Evolutionary conservation across 1,140 invertebrate species (phyloP).

Genomic region (Micrasema minimum): DNA sequence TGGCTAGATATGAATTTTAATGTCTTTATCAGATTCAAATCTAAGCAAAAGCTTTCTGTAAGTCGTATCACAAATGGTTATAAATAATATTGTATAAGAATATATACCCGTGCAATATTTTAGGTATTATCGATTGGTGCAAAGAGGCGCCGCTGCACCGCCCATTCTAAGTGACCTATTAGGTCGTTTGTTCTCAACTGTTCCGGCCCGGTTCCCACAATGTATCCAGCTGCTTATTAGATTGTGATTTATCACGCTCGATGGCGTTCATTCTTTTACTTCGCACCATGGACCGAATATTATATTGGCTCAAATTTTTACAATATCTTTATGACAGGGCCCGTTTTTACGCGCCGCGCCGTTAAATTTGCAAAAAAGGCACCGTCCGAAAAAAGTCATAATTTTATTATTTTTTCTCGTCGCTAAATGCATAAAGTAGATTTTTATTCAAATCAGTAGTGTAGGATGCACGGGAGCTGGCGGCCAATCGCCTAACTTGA

Average conservation of each 20-base stretch:
- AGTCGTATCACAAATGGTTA: not conserved
- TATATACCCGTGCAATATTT: not conserved
- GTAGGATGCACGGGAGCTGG: no score
- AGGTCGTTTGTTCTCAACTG: slow-evolving; percentile 46
- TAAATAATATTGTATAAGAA: no score
- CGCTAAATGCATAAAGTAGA: no score
- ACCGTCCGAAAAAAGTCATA: no score
- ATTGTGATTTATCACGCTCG: slow-evolving; percentile 48
- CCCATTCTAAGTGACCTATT: slow-evolving; percentile 42
- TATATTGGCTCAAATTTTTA: slow-evolving; percentile 19
- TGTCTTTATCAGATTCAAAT: not conserved
- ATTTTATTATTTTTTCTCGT: no score
- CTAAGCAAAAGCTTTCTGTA: not conserved
- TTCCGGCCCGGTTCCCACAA: slow-evolving; percentile 47
- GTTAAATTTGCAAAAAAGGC: no score
- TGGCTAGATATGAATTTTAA: not conserved
- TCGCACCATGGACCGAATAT: slow-evolving; percentile 17
- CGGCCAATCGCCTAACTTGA: no score
- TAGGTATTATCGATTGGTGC: slow-evolving; percentile 2
- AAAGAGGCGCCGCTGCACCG: slow-evolving; percentile 42
- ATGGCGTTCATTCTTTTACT: slow-evolving; percentile 24
- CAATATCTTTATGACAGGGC: no score
- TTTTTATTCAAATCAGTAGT: no score
- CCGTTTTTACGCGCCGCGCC: no score
- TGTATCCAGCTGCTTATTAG: slow-evolving; percentile 48